Conservation (phyloP, 2,113 vertebrate genomes). For the Tamias sibiricus region DNA sequence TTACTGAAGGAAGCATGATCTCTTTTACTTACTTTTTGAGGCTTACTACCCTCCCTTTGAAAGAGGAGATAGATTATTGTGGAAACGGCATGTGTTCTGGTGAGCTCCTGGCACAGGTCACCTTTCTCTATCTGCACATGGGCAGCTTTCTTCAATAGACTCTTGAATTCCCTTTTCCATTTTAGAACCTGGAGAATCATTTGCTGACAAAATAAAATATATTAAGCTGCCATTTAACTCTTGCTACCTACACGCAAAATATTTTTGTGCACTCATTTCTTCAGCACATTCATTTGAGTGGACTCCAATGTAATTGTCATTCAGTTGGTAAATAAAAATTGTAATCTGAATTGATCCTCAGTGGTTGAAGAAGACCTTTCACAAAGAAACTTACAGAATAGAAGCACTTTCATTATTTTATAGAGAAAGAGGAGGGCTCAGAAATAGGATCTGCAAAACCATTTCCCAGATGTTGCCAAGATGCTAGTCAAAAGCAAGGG, state of each 20-base stretch:
- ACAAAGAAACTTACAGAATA: constrained; percentile 30
- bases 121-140: background rate
- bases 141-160: constrained; percentile 25
- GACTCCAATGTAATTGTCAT: background rate
- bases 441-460: constrained; percentile 29
- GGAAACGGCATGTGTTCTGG: background rate
- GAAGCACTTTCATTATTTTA: background rate
- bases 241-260: constrained; percentile 22
- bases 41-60: background rate
- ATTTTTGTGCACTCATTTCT: constrained; percentile 27
- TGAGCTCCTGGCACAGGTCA: background rate
- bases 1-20: background rate
- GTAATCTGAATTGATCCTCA: constrained; percentile 13
- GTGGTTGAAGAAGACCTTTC: background rate
- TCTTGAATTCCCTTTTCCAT: constrained; percentile 42
- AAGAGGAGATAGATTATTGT: background rate
- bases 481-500: background rate
- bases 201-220: constrained; percentile 12
- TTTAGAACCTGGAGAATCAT: constrained; percentile 17
- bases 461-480: background rate
- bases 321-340: constrained; percentile 47
- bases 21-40: background rate
- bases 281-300: background rate
- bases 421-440: background rate
- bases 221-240: constrained; percentile 1